Evolutionary conservation across 1,140 invertebrate species (phyloP), one percentile per base, ranked within the genome.

Genomic region (Drosophila busckii): DNA sequence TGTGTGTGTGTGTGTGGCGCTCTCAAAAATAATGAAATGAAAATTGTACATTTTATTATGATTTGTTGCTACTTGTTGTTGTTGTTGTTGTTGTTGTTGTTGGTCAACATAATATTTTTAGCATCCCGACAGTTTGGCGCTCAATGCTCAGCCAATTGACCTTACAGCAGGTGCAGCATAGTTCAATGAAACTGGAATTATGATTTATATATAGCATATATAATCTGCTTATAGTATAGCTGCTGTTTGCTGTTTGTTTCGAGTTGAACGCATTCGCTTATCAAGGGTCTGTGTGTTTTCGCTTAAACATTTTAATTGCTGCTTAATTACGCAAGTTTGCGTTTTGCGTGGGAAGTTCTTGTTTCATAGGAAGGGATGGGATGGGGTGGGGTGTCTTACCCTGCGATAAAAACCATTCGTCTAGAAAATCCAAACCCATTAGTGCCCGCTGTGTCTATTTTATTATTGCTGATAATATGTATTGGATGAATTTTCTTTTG

Each of bases 331-430:
- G 73, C 73, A 78, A 78, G 73, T 82, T 53, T 52, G n/a, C n/a
- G n/a, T 48, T 52, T 41, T 23, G 19, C 16, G 26, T 16, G 19
- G 38, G 28, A 17, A 44, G 29, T 52, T 52, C 25, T 40, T 48
- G 38, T 45, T 26, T 6, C 29, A 15, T 19, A 12, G 45, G 22
- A 10, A 10, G 35, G 29, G 5, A 26, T n/a, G 29, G 3, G 20
- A 26, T 40, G 26, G 38, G 23, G 34, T 41, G 26, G 13, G 12
- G 9, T 31, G 48, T 58, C 75, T 86, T 86, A 86, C 84, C 84
- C 84, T 86, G 84, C 65, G 78, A 86, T 84, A 86, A 70, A 76
- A 84, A 86, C 84, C 84, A 86, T 65, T 86, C 84, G 59, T 86
- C 84, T 66, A 86, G 70, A 84, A 86, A 86, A 80, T 86, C 84